phyloP scores from a whole-genome alignment of 2,888 invertebrate species.

The Lasius platythorax region DNA sequence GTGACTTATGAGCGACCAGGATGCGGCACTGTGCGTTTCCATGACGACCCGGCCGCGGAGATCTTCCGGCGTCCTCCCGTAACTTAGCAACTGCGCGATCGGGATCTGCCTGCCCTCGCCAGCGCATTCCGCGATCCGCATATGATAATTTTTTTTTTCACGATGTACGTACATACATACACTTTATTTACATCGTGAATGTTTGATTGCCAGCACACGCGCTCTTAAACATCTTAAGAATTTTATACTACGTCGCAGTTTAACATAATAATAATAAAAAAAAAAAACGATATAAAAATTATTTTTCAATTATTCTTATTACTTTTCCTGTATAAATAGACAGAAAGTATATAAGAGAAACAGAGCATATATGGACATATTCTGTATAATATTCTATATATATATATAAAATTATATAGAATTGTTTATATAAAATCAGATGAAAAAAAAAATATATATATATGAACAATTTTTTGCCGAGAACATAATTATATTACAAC shows the following conservation, averaged over 20 bases:
- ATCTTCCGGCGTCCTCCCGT: background rate
- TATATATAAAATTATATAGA: too few relatives aligned
- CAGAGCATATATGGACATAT: too few relatives aligned
- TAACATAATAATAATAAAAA: background rate
- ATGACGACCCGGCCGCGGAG: conserved; percentile 70
- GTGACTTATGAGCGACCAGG: conserved; percentile 8
- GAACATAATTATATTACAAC: background rate
- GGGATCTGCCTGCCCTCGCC: background rate
- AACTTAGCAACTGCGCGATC: background rate
- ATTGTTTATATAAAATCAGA: too few relatives aligned
- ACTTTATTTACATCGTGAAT: background rate
- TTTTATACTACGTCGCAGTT: background rate
- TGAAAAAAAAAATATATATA: background rate
- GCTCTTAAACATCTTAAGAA: background rate
- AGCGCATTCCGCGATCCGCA: background rate
- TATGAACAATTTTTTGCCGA: background rate
- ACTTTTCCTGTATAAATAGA: too few relatives aligned
- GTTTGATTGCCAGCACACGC: background rate
- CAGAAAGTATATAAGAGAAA: too few relatives aligned
- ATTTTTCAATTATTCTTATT: background rate
- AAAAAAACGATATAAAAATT: background rate
- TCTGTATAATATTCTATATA: too few relatives aligned
- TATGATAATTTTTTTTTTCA: background rate
- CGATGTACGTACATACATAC: background rate
- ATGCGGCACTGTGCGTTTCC: conserved; percentile 73